Evolutionary conservation across 2,888 invertebrate genomes (phyloP).

Genomic region (Nowickia ferox): DNA sequence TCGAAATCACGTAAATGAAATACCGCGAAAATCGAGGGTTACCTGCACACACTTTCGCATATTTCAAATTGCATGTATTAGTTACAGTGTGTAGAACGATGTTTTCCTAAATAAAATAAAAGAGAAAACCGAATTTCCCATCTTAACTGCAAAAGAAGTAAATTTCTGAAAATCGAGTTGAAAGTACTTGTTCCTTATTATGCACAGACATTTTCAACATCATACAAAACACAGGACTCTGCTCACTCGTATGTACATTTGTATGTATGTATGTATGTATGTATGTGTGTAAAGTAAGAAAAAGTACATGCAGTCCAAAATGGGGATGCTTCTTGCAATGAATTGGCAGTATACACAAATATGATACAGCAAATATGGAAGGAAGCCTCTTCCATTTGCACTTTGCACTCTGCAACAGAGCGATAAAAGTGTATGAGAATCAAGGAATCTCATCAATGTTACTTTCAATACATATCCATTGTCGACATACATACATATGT

Average conservation of each 20-base stretch:
- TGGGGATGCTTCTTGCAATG: slow-evolving; percentile 55
- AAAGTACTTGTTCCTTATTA: too few species aligned
- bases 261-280: not conserved
- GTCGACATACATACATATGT: not conserved
- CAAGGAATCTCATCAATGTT: slow-evolving; percentile 46
- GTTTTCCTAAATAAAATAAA: too few species aligned
- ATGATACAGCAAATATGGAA: slow-evolving; percentile 50
- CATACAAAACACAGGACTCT: slow-evolving; percentile 25
- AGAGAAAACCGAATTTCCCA: too few species aligned
- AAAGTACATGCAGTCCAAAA: slow-evolving; percentile 31
- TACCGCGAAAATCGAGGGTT: too few species aligned
- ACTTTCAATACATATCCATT: slow-evolving; percentile 8
- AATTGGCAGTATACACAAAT: slow-evolving; percentile 65
- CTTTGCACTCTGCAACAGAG: slow-evolving; percentile 51
- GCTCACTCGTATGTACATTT: not conserved
- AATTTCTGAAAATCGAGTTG: too few species aligned
- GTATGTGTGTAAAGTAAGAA: too few species aligned
- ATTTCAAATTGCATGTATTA: too few species aligned
- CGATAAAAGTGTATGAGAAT: slow-evolving; percentile 26
- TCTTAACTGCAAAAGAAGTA: too few species aligned
- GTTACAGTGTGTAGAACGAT: too few species aligned
- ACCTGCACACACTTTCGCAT: too few species aligned
- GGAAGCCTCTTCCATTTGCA: slow-evolving; percentile 49
- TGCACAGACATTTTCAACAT: not conserved
- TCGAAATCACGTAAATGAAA: too few species aligned